These are phyloP conservation scores for Galeruca laticollis DNA, from an alignment of 2,888 invertebrate genomes.

Conservation along the genomic window DNA sequence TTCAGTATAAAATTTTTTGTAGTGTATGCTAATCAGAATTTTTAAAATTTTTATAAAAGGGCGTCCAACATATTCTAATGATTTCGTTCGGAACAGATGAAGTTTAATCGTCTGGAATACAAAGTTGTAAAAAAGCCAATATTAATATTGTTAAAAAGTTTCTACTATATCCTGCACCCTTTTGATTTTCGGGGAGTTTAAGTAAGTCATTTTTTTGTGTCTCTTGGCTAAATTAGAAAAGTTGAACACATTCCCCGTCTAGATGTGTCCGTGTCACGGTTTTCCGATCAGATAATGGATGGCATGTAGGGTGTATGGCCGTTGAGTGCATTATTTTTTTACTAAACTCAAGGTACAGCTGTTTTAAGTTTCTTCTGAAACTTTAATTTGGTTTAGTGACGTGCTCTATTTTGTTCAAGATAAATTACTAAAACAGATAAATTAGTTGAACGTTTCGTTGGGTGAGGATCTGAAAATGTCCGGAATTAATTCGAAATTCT, in stretches of 20 bases:
- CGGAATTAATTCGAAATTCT: not conserved
- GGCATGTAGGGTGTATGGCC: constrained; percentile 35
- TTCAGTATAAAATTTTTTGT: too few species aligned
- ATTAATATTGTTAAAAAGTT: too few species aligned
- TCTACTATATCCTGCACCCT: not conserved
- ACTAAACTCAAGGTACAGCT: constrained; percentile 37
- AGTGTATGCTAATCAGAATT: too few species aligned
- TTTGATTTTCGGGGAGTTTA: not conserved
- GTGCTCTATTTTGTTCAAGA: constrained; percentile 14
- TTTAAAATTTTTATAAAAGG: too few species aligned
- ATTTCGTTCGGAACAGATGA: too few species aligned
- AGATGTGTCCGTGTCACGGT: constrained; percentile 35
- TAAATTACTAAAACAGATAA: constrained; percentile 8
- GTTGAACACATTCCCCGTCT: constrained; percentile 21
- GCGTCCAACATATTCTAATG: too few species aligned
- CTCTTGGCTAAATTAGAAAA: constrained; percentile 37
- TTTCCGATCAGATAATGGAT: constrained; percentile 40
- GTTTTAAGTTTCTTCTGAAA: constrained; percentile 32
- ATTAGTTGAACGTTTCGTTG: not conserved
- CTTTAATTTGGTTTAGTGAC: constrained; percentile 32
- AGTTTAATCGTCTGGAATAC: too few species aligned
- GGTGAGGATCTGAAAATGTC: not conserved
- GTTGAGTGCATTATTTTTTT: constrained; percentile 39
- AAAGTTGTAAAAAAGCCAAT: too few species aligned
- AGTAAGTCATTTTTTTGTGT: constrained; percentile 28